A percentile compares a stretch with the other conserved stretches of the same genome.
Evolutionary conservation across 2,113 vertebrate species (phyloP).

Genomic region (Aythya baeri): DNA sequence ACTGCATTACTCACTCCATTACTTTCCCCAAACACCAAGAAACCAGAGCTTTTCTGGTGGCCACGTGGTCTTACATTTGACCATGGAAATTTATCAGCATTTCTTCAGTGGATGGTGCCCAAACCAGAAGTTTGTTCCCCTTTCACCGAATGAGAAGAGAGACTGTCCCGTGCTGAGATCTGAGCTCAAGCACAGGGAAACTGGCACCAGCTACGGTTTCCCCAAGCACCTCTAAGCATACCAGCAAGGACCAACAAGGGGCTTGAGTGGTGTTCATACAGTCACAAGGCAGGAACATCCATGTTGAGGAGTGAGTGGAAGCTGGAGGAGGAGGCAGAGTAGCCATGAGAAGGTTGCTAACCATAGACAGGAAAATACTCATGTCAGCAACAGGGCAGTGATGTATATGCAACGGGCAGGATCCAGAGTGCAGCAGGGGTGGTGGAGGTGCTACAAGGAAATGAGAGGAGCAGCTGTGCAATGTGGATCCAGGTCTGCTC

Average conservation of each 20-base stretch:
- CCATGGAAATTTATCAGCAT: fast-evolving
- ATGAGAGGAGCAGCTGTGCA: not conserved
- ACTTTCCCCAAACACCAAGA: not conserved
- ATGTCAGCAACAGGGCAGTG: not conserved
- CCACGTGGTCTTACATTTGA: fast-evolving
- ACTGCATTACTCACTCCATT: not conserved
- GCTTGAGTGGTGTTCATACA: not conserved
- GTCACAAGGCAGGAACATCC: not conserved
- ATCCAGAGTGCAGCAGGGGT: not conserved
- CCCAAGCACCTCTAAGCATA: not conserved
- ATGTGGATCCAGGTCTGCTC: not conserved
- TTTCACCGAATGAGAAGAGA: not conserved
- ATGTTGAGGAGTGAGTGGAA: not conserved
- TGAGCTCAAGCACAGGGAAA: not conserved
- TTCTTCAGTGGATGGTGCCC: not conserved
- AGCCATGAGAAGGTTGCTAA: not conserved
- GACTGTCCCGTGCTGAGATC: fast-evolving
- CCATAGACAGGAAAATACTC: not conserved
- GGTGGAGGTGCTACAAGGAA: not conserved
- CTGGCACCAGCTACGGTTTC: not conserved
- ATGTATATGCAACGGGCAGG: not conserved
- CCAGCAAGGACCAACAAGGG: not conserved
- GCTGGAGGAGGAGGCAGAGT: not conserved
- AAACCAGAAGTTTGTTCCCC: not conserved
- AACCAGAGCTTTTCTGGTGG: not conserved